A percentile compares a stretch with the other conserved stretches of the same genome.
phyloP scores from a whole-genome alignment of 2,113 vertebrate genomes.

The Cyrtonyx montezumae region DNA sequence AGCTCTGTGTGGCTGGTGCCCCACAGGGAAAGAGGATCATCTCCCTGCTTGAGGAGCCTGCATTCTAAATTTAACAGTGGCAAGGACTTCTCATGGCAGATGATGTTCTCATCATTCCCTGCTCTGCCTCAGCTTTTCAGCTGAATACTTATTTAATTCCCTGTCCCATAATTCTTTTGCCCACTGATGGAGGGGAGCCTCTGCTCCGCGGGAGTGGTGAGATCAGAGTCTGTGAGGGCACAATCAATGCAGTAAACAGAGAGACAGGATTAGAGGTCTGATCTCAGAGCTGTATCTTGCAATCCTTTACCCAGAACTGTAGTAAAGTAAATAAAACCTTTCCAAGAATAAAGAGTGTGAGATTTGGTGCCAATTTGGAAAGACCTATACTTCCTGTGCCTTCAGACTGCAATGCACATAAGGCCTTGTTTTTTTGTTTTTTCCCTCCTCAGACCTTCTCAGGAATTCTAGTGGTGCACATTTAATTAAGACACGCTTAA shows the following conservation, averaged over 20 bases:
- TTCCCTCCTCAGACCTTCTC: background rate
- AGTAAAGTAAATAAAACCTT: slow-evolving; percentile 48
- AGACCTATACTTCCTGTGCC: background rate
- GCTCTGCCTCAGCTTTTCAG: slow-evolving; percentile 45
- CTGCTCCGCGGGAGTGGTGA: background rate
- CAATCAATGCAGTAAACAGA: slow-evolving; percentile 56
- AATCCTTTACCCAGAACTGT: slow-evolving; percentile 44
- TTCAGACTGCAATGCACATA: background rate
- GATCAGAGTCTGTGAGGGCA: slow-evolving; percentile 39
- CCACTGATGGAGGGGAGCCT: background rate
- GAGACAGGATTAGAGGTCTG: slow-evolving; percentile 42
- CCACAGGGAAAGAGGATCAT: slow-evolving; percentile 42
- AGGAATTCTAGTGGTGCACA: background rate
- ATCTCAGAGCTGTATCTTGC: slow-evolving; percentile 10
- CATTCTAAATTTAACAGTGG: slow-evolving; percentile 44
- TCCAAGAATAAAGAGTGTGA: slow-evolving; percentile 9
- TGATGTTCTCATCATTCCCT: slow-evolving; percentile 60
- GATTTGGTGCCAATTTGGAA: slow-evolving; percentile 27
- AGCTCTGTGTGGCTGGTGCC: slow-evolving; percentile 26
- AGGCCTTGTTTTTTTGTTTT: background rate
- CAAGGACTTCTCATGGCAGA: slow-evolving; percentile 39
- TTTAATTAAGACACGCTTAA: background rate
- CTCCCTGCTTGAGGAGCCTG: slow-evolving; percentile 52
- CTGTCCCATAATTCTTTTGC: background rate
- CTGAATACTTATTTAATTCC: slow-evolving; percentile 54